A percentile compares a stretch with the other conserved stretches of the same genome.
phyloP scores from a whole-genome alignment of 1,140 invertebrate genomes.

The Araneus ventricosus region DNA sequence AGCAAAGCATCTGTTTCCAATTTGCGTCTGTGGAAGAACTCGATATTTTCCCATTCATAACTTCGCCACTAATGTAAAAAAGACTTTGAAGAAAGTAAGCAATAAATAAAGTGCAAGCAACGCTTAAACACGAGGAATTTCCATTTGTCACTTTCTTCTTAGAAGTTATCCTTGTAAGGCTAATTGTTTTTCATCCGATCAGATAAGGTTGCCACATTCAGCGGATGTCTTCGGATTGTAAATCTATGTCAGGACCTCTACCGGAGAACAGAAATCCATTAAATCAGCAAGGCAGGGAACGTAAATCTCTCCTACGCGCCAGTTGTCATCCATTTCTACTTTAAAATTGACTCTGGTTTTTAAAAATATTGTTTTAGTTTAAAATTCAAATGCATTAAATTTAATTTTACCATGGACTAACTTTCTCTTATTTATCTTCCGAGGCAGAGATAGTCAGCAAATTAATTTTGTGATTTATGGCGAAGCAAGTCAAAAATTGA shows the following conservation, averaged over 20 bases:
- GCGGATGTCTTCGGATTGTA: neutral
- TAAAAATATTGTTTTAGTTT: neutral
- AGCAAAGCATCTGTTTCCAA: neutral
- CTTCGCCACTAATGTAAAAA: neutral
- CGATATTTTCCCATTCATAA: neutral
- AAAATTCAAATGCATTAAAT: constrained; percentile 23
- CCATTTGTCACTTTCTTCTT: neutral
- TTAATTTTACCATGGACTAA: neutral
- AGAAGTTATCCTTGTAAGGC: neutral
- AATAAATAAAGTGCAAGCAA: neutral
- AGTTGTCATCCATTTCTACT: neutral
- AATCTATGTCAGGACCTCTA: constrained; percentile 1
- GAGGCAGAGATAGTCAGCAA: neutral
- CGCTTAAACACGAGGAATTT: neutral
- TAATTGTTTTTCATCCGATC: constrained; percentile 16
- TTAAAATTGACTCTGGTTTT: neutral
- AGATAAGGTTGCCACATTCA: constrained; percentile 11
- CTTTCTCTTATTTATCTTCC: neutral
- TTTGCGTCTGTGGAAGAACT: neutral
- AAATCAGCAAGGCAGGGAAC: neutral
- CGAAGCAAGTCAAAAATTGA: neutral
- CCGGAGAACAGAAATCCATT: neutral
- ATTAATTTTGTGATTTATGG: constrained; percentile 35
- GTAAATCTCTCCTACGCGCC: neutral
- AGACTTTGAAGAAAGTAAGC: neutral